Conservation (phyloP, 2,888 invertebrate genomes). For the Tenthredo distinguenda region DNA sequence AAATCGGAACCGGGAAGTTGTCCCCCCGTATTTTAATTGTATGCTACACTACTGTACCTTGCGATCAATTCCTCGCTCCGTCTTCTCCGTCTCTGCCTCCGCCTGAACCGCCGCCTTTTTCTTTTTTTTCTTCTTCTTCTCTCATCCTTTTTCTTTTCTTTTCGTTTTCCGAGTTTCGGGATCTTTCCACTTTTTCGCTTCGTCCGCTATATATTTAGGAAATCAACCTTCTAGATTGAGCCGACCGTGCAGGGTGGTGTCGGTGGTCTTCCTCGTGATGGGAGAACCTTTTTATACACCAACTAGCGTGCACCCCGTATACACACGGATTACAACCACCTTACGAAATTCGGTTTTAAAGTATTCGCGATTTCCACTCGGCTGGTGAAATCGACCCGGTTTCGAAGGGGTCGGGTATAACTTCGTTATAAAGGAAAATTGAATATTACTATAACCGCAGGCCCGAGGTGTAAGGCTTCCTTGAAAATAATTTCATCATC, state of each 20-base stretch:
- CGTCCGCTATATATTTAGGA: conserved; percentile 45
- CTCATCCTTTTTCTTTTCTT: conserved; percentile 14
- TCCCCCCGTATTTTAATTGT: background rate
- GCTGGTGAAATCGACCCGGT: conserved; percentile 33
- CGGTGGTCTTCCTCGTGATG: background rate
- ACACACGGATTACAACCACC: conserved; percentile 29
- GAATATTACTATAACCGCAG: background rate
- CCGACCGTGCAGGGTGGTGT: background rate
- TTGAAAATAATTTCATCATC: background rate
- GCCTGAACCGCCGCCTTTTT: background rate
- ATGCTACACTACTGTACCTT: conserved; percentile 20
- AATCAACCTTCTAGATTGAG: conserved; percentile 50
- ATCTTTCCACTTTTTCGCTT: conserved; percentile 46
- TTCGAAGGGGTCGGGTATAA: background rate
- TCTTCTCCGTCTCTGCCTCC: conserved; percentile 17
- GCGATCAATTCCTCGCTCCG: conserved; percentile 51
- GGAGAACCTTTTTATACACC: background rate
- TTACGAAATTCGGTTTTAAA: conserved; percentile 5
- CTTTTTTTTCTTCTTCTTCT: background rate
- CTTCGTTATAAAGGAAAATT: conserved; percentile 39
- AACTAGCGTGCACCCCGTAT: background rate
- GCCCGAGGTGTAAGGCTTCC: background rate
- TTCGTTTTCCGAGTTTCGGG: conserved; percentile 20
- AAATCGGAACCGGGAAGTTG: background rate
- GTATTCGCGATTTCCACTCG: conserved; percentile 29